Percentiles rank a stretch among this genome's conserved stretches.
Conservation (phyloP, 2,797 vertebrate genomes). For the Melanotaenia parkinsoni region DNA sequence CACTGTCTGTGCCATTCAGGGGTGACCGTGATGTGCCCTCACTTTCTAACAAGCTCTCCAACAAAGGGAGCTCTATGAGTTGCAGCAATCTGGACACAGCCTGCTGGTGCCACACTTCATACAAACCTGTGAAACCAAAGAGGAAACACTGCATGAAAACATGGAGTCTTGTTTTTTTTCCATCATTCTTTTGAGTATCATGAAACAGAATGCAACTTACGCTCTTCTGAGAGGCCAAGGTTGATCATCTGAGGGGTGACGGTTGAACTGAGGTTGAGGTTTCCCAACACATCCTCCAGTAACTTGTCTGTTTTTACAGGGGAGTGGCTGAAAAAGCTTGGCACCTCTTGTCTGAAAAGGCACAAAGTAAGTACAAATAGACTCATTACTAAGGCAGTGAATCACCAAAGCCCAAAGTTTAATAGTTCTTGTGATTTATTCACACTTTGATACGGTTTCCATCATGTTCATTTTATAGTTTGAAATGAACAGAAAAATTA, state of each 20-base stretch:
- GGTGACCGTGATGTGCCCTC: constrained; percentile 69
- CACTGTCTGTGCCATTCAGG: constrained; percentile 81
- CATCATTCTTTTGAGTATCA: background rate
- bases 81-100: constrained; percentile 91
- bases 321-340: constrained; percentile 76
- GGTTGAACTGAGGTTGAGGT: constrained; percentile 88
- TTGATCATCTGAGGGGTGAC: constrained; percentile 85
- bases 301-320: constrained; percentile 84
- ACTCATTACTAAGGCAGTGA: background rate
- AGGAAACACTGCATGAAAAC: background rate
- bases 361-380: constrained; percentile 52
- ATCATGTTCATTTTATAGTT: background rate
- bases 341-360: constrained; percentile 82
- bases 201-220: constrained; percentile 76
- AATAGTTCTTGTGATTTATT: constrained; percentile 9
- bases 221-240: constrained; percentile 84
- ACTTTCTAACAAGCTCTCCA: constrained; percentile 89
- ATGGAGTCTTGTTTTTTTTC: fast-evolving
- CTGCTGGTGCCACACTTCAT: constrained; percentile 96
- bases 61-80: constrained; percentile 93
- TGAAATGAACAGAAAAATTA: background rate
- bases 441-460: constrained; percentile 2
- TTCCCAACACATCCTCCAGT: constrained; percentile 90
- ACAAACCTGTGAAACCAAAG: constrained; percentile 83
- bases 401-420: background rate